Conservation (phyloP, 2,888 invertebrate genomes). For the Dyspetes luteomarginatus region DNA sequence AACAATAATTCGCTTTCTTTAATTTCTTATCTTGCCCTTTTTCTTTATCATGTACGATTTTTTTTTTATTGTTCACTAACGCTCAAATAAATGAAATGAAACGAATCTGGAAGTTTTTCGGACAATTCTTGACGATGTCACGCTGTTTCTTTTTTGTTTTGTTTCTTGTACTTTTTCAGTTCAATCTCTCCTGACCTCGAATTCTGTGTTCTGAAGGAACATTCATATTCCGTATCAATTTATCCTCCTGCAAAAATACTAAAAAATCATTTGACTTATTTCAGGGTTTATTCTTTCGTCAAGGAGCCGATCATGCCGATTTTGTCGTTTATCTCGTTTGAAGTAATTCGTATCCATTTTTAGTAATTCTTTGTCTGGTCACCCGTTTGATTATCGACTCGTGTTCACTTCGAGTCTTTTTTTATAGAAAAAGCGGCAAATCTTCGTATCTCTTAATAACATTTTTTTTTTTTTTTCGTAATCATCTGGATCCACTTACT, state of each 20-base stretch:
- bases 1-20: neutral
- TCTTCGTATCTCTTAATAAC: neutral
- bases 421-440: constrained; percentile 1
- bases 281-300: neutral
- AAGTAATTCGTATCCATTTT: neutral
- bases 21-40: neutral
- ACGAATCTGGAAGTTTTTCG: neutral
- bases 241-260: neutral
- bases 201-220: neutral
- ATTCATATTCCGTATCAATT: neutral
- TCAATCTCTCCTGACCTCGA: constrained; percentile 13
- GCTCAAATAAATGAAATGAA: no score
- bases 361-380: neutral
- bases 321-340: neutral
- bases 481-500: neutral
- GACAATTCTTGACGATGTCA: neutral
- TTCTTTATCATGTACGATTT: no score
- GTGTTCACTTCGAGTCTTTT: neutral
- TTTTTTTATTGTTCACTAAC: neutral
- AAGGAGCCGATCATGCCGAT: neutral
- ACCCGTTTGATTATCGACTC: neutral
- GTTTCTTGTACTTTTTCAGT: constrained; percentile 45
- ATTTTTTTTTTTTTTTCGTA: neutral
- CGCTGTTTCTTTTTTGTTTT: neutral
- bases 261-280: neutral